A percentile compares a stretch with the other conserved stretches of the same genome.
Conservation (phyloP, 2,888 invertebrate species). For the Polydesmus complanatus region DNA sequence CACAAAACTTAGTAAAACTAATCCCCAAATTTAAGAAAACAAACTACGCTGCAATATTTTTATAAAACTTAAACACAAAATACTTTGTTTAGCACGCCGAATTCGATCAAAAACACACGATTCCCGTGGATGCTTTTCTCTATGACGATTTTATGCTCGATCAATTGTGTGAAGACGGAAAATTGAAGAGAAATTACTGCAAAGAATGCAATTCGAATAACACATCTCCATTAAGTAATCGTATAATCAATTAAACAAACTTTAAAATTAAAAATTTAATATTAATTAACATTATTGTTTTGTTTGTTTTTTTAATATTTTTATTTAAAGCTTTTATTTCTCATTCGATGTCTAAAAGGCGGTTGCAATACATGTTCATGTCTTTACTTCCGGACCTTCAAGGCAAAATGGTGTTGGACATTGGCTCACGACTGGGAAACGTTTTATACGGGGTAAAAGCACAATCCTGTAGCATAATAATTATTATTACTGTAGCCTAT, state of each 20-base stretch:
- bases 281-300: no score
- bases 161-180: slow-evolving; percentile 38
- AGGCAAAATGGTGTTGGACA: slow-evolving; percentile 47
- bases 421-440: slow-evolving; percentile 55
- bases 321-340: slow-evolving; percentile 42
- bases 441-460: slow-evolving; percentile 52
- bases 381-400: slow-evolving; percentile 45
- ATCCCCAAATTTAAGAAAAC: no score
- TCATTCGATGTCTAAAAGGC: slow-evolving; percentile 49
- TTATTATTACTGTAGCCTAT: background rate
- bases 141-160: slow-evolving; percentile 51
- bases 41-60: no score
- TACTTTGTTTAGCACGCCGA: slow-evolving; percentile 32
- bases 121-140: slow-evolving; percentile 54
- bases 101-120: slow-evolving; percentile 40
- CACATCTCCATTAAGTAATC: slow-evolving; percentile 37
- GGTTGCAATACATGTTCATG: slow-evolving; percentile 47
- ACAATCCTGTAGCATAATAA: slow-evolving; percentile 4
- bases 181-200: slow-evolving; percentile 40
- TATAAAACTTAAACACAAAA: no score
- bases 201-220: slow-evolving; percentile 39
- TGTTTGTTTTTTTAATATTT: no score
- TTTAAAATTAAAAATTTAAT: no score
- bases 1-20: no score
- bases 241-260: no score